Base-by-base conservation (phyloP, 1,140 invertebrate genomes). In the Phortica variegata region DNA sequence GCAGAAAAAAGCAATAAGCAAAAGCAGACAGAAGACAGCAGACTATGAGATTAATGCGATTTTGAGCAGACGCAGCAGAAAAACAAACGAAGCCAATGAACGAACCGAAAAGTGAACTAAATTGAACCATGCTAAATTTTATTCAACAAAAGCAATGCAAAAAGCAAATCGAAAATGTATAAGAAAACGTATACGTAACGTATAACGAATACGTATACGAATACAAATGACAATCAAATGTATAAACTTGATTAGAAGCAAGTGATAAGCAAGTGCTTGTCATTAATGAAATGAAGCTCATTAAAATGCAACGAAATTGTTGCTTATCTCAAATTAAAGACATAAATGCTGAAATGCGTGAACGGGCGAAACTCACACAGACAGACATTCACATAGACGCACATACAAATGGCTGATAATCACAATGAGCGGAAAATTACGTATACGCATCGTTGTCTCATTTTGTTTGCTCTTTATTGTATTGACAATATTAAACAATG, bases 291-390 rank as follows among this genome's bases (percentile, higher is more conserved):
- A 60, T 63, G 60, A 58, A 58, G 49, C 63, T 68, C 63, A 68
- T 68, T 68, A 68, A 68, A 68, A 68, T 68, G 63, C 63, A 68
- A 68, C 63, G 65, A 68, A 68, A 69, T n/a, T 68, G 65, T 68
- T 57, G 68, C 60, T 66, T 68, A 68, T 68, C 63, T 68, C 57
- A 68, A 68, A 69, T 68, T 66, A 60, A 68, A 53, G 23, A 26
- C 23, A 26, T 26, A 26, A 26, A 26, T 26, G 10, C n/a, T n/a
- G n/a, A n/a, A n/a, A n/a, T n/a, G 60, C 51, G 53, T 56, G 68
- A 66, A 62, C 62, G 60, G 52, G 61, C 4, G 6, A 38, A 7
- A 18, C 7, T 10, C 36, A 38, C 15, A 38, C 36, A 16, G 3
- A 17, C 8, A 38, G 13, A 17, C 9, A 38, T 15, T 17, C 36